Conservation (phyloP, 2,888 invertebrate genomes). For the Ectemnius continuus region DNA sequence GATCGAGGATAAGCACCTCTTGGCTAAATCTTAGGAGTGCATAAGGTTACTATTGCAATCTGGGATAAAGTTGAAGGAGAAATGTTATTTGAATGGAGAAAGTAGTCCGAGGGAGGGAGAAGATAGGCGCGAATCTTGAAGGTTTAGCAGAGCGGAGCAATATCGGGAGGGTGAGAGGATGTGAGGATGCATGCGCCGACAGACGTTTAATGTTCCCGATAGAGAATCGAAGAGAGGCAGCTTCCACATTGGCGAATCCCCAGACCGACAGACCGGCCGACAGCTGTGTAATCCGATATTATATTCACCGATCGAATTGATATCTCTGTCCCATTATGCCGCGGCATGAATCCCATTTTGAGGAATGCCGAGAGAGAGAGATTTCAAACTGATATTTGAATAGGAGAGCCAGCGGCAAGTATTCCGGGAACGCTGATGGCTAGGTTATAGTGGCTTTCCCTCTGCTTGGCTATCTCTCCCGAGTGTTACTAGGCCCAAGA, state of each 20-base stretch:
- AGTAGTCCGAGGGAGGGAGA: background rate
- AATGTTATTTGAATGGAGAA: background rate
- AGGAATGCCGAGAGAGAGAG: conserved; percentile 52
- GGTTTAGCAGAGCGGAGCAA: background rate
- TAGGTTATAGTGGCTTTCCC: too few species aligned
- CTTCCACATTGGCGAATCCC: background rate
- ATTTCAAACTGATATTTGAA: conserved; percentile 60
- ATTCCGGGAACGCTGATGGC: too few species aligned
- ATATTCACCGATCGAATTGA: conserved; percentile 65
- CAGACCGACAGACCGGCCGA: conserved; percentile 15
- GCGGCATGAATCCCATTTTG: conserved; percentile 63
- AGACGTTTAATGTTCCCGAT: conserved; percentile 33
- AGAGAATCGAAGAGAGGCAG: background rate
- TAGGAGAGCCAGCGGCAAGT: conserved; percentile 24
- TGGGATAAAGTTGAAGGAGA: background rate
- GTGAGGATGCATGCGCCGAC: background rate
- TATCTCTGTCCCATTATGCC: conserved; percentile 65
- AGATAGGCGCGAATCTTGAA: background rate
- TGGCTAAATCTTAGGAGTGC: background rate
- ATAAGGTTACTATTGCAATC: background rate
- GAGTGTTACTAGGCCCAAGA: too few species aligned
- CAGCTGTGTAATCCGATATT: conserved; percentile 64
- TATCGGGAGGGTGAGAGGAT: background rate
- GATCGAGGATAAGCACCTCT: background rate
- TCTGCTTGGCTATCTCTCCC: too few species aligned